Conservation (phyloP, 2,797 vertebrate genomes). For the Rhabdomys pumilio region DNA sequence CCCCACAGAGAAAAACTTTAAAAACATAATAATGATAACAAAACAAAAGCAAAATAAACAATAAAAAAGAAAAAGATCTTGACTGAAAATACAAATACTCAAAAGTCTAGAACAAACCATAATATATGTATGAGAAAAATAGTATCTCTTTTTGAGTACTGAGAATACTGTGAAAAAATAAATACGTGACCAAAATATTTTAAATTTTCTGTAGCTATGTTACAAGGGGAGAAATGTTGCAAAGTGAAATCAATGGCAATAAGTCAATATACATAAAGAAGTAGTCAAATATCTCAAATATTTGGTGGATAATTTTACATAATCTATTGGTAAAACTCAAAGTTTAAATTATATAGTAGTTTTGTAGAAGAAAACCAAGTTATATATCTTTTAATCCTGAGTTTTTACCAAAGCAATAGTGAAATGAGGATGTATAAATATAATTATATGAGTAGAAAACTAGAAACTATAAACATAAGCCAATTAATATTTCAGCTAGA, state of each 20-base stretch:
- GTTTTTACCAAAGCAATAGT: not conserved
- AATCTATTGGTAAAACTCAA: slow-evolving; percentile 4
- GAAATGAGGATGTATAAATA: not conserved
- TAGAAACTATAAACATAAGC: not conserved
- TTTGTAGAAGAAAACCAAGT: not conserved
- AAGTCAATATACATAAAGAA: not conserved
- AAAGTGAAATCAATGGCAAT: slow-evolving; percentile 40
- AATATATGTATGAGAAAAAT: not conserved
- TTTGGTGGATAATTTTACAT: slow-evolving; percentile 1
- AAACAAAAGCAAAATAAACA: no score
- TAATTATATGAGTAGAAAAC: not conserved
- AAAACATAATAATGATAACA: no score
- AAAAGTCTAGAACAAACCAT: not conserved
- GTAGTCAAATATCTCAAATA: not conserved
- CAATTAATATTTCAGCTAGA: not conserved
- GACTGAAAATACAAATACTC: not conserved
- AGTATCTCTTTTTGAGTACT: not conserved
- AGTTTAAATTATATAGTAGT: not conserved
- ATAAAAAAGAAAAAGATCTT: not conserved
- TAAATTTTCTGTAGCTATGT: not conserved
- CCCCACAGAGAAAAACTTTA: no score
- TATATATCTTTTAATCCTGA: not conserved
- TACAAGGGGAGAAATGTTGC: not conserved
- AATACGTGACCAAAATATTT: slow-evolving; percentile 25
- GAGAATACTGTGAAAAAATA: not conserved